Evolutionary conservation across 2,888 invertebrate species (phyloP).

Genomic region (Cantharis nigra): DNA sequence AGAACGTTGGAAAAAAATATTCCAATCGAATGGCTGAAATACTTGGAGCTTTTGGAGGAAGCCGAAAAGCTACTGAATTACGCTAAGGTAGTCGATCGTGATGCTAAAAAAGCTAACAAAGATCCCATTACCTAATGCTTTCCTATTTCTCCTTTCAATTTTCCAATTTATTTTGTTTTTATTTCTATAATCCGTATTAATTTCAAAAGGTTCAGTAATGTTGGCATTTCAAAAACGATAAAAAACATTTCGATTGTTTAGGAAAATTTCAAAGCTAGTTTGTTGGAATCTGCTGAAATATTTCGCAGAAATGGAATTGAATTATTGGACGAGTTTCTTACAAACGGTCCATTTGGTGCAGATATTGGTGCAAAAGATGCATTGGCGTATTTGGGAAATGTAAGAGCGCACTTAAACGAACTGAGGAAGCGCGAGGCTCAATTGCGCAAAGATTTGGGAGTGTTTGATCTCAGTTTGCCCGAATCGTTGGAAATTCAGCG

Average conservation of each 20-base stretch:
- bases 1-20: slow-evolving; percentile 63
- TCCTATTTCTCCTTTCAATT: neutral
- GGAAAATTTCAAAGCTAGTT: slow-evolving; percentile 71
- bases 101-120: slow-evolving; percentile 12
- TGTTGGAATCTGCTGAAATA: slow-evolving; percentile 72
- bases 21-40: slow-evolving; percentile 69
- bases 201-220: neutral
- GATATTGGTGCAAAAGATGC: slow-evolving; percentile 62
- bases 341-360: slow-evolving; percentile 67
- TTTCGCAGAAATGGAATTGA: slow-evolving; percentile 72
- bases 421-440: slow-evolving; percentile 68
- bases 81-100: slow-evolving; percentile 61
- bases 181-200: neutral
- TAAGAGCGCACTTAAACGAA: slow-evolving; percentile 60
- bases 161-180: neutral
- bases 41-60: slow-evolving; percentile 69
- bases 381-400: slow-evolving; percentile 60
- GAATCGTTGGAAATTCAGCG: slow-evolving; percentile 69
- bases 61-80: slow-evolving; percentile 74
- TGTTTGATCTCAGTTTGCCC: slow-evolving; percentile 79
- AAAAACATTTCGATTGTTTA: slow-evolving; percentile 31
- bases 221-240: neutral
- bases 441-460: slow-evolving; percentile 71
- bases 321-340: slow-evolving; percentile 71
- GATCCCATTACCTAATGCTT: neutral